Evolutionary conservation across 2,888 invertebrate species (phyloP).

Genomic region (Rhingia rostrata): DNA sequence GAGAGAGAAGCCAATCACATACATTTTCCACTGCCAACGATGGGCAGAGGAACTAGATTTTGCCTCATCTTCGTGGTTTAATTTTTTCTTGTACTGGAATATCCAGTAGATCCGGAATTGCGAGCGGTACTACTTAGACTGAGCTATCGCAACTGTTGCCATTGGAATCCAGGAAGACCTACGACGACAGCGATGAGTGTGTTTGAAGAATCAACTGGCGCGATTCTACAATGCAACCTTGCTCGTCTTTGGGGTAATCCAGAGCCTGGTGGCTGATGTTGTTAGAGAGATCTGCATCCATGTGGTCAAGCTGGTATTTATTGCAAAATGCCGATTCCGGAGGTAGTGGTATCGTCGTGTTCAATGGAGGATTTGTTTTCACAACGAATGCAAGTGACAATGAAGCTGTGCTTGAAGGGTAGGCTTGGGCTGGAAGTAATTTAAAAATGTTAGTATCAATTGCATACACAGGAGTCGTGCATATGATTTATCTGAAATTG

Average conservation of each 20-base stretch:
- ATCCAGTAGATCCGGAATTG: conserved; percentile 69
- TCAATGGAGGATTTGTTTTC: conserved; percentile 37
- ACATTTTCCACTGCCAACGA: conserved; percentile 34
- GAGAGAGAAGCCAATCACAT: conserved; percentile 70
- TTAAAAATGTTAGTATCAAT: conserved; percentile 55
- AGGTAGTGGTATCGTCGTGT: background rate
- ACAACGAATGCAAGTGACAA: conserved; percentile 14
- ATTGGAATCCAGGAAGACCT: conserved; percentile 67
- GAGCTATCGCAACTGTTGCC: conserved; percentile 27
- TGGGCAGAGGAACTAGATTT: conserved; percentile 34
- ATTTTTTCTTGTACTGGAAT: conserved; percentile 42
- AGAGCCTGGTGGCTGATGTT: background rate
- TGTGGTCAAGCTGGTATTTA: conserved; percentile 62
- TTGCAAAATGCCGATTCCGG: conserved; percentile 58
- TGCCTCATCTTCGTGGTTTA: background rate
- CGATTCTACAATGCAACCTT: background rate
- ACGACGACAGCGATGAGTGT: conserved; percentile 60
- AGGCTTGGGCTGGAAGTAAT: conserved; percentile 15
- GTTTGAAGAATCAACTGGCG: conserved; percentile 57
- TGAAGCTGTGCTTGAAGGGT: conserved; percentile 12
- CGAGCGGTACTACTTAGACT: conserved; percentile 47
- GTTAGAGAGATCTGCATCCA: conserved; percentile 34
- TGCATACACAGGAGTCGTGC: conserved; percentile 47
- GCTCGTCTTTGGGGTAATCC: conserved; percentile 14
- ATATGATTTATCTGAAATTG: conserved; percentile 22